Conservation (phyloP, 2,797 vertebrate genomes). For the Phalanger gymnotis region DNA sequence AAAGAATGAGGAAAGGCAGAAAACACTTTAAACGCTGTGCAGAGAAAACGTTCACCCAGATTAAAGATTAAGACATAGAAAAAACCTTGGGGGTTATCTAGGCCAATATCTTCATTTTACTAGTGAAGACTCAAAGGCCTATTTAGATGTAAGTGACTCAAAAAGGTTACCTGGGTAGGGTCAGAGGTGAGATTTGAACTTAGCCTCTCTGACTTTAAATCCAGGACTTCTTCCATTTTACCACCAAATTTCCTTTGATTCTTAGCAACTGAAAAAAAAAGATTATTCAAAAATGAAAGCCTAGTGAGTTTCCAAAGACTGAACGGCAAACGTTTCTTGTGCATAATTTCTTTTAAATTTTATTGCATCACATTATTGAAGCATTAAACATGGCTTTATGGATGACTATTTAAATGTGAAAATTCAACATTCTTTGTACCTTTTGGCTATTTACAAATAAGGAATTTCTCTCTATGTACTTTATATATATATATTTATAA, state of each 20-base stretch:
- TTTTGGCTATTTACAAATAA: conserved; percentile 91
- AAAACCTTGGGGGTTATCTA: not conserved
- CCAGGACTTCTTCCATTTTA: not conserved
- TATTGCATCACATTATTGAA: conserved; percentile 89
- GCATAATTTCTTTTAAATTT: conserved; percentile 88
- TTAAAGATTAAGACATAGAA: not conserved
- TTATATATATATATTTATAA: conserved; percentile 82
- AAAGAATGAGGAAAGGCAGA: not conserved
- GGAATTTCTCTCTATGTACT: conserved; percentile 84
- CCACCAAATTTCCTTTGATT: not conserved
- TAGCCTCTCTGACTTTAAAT: not conserved
- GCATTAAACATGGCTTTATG: conserved; percentile 90
- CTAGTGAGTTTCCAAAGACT: conserved; percentile 65
- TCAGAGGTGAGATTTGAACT: not conserved
- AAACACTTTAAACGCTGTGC: not conserved
- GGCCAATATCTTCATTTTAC: not conserved
- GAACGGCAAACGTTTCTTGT: conserved; percentile 80
- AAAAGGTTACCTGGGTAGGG: not conserved
- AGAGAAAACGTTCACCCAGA: not conserved
- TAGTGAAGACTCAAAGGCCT: not conserved
- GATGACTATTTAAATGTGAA: conserved; percentile 85
- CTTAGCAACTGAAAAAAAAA: conserved; percentile 24
- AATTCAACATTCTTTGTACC: conserved; percentile 88
- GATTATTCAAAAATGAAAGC: conserved; percentile 26
- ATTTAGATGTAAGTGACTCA: not conserved